Evolutionary conservation across 2,888 invertebrate genomes (phyloP).

Genomic region (Argyresthia goedartella): DNA sequence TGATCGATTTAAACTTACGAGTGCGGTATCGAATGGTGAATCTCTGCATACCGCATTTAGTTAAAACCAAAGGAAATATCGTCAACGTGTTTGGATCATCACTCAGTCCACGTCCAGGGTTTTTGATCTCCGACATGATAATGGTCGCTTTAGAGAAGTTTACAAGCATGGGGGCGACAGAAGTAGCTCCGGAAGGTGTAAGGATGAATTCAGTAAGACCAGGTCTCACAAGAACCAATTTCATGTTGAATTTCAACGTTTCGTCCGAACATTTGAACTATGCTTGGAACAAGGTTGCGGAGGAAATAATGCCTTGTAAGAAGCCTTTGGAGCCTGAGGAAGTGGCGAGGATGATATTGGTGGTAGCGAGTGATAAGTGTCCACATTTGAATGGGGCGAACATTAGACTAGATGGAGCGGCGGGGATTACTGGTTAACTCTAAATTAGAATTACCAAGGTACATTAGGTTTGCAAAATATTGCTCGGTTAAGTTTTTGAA

Average conservation of each 20-base stretch:
- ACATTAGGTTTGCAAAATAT: neutral
- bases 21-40: slow-evolving; percentile 41
- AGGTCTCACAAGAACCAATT: slow-evolving; percentile 38
- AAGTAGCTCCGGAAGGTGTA: slow-evolving; percentile 35
- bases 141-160: slow-evolving; percentile 36
- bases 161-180: slow-evolving; percentile 34
- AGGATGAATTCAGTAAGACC: slow-evolving; percentile 46
- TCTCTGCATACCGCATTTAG: slow-evolving; percentile 31
- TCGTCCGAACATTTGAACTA: slow-evolving; percentile 28
- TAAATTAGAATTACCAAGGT: slow-evolving; percentile 3
- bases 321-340: slow-evolving; percentile 39
- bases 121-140: slow-evolving; percentile 33
- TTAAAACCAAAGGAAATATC: slow-evolving; percentile 35
- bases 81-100: slow-evolving; percentile 38
- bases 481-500: neutral
- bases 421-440: slow-evolving; percentile 7
- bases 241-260: slow-evolving; percentile 34
- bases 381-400: slow-evolving; percentile 35
- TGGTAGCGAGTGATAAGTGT: slow-evolving; percentile 31
- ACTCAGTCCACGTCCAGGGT: slow-evolving; percentile 31
- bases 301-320: slow-evolving; percentile 25
- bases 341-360: slow-evolving; percentile 37
- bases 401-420: slow-evolving; percentile 32
- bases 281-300: slow-evolving; percentile 27
- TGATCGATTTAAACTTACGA: slow-evolving; percentile 33